A percentile compares a stretch with the other conserved stretches of the same genome.
These are phyloP conservation scores for Hyperoplus lanceolatus DNA, from an alignment of 2,797 vertebrate species.

Conservation along the genomic window DNA sequence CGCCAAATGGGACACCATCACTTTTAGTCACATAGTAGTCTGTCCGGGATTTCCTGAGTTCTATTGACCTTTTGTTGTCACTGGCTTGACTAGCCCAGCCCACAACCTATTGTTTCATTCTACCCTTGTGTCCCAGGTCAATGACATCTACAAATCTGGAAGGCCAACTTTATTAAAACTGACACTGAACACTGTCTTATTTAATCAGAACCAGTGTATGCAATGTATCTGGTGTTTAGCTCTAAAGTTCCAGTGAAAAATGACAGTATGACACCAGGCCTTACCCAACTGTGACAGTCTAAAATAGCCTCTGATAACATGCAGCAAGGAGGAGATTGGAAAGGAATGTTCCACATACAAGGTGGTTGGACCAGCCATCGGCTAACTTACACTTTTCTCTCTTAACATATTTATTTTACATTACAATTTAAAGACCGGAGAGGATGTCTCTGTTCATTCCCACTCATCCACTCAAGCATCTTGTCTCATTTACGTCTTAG, in stretches of 20 bases:
- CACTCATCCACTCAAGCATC: background rate
- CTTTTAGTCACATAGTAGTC: too few species aligned
- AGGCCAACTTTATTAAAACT: background rate
- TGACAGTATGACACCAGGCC: conserved; percentile 1
- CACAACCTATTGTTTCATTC: too few species aligned
- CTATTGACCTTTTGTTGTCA: too few species aligned
- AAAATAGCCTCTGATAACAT: conserved; percentile 75
- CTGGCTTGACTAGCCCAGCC: too few species aligned
- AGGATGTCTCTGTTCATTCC: background rate
- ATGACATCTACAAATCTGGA: background rate
- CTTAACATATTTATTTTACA: background rate
- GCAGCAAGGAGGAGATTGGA: conserved; percentile 58
- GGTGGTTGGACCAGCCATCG: conserved; percentile 22
- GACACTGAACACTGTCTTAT: background rate
- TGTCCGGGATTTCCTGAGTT: too few species aligned
- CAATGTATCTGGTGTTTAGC: background rate
- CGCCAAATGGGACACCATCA: too few species aligned
- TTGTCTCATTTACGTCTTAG: background rate
- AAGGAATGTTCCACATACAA: conserved; percentile 68
- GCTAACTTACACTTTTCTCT: conserved; percentile 5
- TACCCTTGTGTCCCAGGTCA: background rate
- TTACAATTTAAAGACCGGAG: background rate
- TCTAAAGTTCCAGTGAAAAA: background rate
- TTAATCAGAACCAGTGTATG: background rate
- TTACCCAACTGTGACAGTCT: conserved; percentile 7